These are phyloP conservation scores for Torymus texanus DNA, from an alignment of 2,888 invertebrate genomes.

Conservation along the genomic window DNA sequence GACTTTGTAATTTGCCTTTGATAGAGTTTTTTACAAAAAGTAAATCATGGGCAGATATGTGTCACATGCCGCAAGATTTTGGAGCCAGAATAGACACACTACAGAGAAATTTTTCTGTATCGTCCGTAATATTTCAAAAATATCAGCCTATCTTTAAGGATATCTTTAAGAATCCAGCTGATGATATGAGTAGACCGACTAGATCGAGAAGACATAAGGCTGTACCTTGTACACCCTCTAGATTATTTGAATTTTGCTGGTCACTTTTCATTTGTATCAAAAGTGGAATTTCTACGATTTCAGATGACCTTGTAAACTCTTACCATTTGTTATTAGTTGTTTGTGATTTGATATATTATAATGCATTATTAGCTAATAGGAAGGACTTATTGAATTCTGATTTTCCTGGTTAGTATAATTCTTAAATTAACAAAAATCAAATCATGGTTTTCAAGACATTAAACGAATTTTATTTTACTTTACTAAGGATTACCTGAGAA, in stretches of 20 bases:
- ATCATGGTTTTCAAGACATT: not conserved
- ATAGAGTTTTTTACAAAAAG: conserved; percentile 96
- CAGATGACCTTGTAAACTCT: conserved; percentile 95
- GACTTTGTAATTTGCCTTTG: conserved; percentile 92
- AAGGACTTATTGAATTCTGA: conserved; percentile 90
- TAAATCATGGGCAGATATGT: conserved; percentile 96
- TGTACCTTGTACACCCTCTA: conserved; percentile 86
- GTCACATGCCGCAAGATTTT: conserved; percentile 89
- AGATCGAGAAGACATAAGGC: conserved; percentile 82
- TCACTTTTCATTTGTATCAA: conserved; percentile 92
- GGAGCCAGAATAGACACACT: conserved; percentile 88
- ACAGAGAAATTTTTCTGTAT: conserved; percentile 94
- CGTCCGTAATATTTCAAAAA: conserved; percentile 94
- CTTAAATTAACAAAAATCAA: not conserved
- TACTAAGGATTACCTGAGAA: conserved; percentile 83
- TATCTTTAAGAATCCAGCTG: conserved; percentile 86
- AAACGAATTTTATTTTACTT: conserved; percentile 13
- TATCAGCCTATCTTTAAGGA: conserved; percentile 91
- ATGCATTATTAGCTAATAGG: conserved; percentile 87
- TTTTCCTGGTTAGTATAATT: conserved; percentile 81
- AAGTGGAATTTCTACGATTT: conserved; percentile 89
- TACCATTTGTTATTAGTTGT: conserved; percentile 94
- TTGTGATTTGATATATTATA: conserved; percentile 92
- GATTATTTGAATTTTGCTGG: conserved; percentile 96
- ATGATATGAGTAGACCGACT: conserved; percentile 78